These are phyloP conservation scores for Acanthaster planci DNA, from an alignment of 35 echinoderm and acorn worm species.

Conservation along the genomic window DNA sequence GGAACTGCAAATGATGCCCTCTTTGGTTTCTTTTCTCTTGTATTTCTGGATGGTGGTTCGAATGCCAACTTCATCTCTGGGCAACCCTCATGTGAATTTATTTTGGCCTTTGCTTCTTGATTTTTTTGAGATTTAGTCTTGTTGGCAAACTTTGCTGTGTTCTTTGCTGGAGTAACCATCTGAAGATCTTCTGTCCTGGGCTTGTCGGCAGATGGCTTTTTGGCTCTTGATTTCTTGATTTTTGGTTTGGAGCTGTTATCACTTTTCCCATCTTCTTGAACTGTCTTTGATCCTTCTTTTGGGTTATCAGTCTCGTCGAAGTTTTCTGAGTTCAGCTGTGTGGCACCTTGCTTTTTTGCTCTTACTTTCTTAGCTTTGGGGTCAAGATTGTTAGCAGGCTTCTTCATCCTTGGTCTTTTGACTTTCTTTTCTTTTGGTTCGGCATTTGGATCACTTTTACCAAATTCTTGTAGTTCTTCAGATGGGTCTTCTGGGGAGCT, in stretches of 20 bases:
- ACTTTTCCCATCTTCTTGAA: neutral
- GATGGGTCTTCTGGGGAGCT: no score
- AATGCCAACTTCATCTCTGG: constrained; percentile 9
- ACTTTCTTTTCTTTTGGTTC: neutral
- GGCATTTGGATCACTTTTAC: no score
- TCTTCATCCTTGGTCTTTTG: neutral
- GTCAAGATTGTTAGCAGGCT: neutral
- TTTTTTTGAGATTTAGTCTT: neutral
- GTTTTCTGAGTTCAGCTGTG: neutral
- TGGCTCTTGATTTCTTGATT: neutral
- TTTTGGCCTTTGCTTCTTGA: neutral
- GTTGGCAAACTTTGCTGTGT: no score
- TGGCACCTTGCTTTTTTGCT: neutral
- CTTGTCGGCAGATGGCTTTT: no score
- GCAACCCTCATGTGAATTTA: neutral
- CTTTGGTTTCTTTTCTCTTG: neutral
- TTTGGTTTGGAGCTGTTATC: neutral
- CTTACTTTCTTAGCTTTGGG: neutral
- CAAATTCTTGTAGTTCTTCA: no score
- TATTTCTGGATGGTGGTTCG: neutral
- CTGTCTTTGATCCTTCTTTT: neutral
- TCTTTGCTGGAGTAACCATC: no score
- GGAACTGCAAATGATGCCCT: neutral
- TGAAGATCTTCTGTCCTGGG: no score
- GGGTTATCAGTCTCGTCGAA: neutral